Percentiles rank a stretch among this genome's conserved stretches.
Conservation (phyloP, 1,140 invertebrate genomes). For the Pteromalus puparum region DNA sequence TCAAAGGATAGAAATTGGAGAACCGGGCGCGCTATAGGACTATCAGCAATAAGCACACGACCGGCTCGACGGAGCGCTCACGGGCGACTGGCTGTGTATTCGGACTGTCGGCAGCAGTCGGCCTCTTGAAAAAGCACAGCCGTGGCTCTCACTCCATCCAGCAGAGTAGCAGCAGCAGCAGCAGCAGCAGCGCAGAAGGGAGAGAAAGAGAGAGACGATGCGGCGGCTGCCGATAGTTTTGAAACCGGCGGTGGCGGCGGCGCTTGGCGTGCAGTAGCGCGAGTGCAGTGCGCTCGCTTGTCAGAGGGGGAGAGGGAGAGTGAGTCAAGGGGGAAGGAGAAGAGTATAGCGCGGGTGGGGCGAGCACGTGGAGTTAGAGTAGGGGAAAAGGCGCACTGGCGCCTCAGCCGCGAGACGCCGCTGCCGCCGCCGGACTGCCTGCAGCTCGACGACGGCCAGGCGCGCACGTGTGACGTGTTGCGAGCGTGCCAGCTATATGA, state of each 20-base stretch:
- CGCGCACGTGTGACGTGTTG: slow-evolving; percentile 27
- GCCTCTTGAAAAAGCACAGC: slow-evolving; percentile 10
- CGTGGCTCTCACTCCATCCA: background rate
- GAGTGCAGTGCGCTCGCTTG: background rate
- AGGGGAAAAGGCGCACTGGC: slow-evolving; percentile 58
- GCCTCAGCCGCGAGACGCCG: slow-evolving; percentile 63
- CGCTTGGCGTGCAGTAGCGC: slow-evolving; percentile 56
- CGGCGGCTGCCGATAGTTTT: slow-evolving; percentile 50
- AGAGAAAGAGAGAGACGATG: slow-evolving; percentile 49
- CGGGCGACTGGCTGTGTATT: slow-evolving; percentile 45
- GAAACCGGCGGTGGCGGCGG: slow-evolving; percentile 57
- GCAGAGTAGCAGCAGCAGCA: too few species aligned
- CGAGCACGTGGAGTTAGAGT: slow-evolving; percentile 49
- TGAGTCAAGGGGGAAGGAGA: background rate
- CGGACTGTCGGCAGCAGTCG: background rate
- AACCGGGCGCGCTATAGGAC: background rate
- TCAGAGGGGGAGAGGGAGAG: background rate
- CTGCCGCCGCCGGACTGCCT: background rate
- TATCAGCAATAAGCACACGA: background rate
- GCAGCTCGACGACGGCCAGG: slow-evolving; percentile 7
- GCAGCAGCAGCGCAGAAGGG: background rate
- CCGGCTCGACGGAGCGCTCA: slow-evolving; percentile 30
- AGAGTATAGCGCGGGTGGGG: slow-evolving; percentile 47
- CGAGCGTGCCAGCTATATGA: slow-evolving; percentile 7
- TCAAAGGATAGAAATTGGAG: too few species aligned